Evolutionary conservation across 2,113 vertebrate genomes (phyloP).

Genomic region (Pterophyllum scalare): DNA sequence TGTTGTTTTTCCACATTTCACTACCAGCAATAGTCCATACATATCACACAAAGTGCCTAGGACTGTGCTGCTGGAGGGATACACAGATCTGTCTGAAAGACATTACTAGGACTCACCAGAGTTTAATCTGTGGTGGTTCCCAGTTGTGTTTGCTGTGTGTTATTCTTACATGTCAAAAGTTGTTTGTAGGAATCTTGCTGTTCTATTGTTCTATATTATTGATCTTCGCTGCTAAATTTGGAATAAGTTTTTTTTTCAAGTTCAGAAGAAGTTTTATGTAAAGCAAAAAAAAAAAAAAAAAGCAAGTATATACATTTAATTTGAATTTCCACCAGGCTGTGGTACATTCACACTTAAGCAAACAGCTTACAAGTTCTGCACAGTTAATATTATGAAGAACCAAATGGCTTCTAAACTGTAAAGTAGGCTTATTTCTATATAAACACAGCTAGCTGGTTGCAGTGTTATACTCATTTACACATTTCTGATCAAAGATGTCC

Average conservation of each 20-base stretch:
- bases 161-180: neutral
- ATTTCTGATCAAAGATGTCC: conserved; percentile 9
- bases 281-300: neutral
- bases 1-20: no score
- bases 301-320: conserved; percentile 16
- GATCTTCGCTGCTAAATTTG: neutral
- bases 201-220: neutral
- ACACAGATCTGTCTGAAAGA: no score
- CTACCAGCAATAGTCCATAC: no score
- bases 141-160: neutral
- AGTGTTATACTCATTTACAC: neutral
- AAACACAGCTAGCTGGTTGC: conserved; percentile 1
- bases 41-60: no score
- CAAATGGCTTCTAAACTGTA: neutral
- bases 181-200: neutral
- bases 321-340: neutral
- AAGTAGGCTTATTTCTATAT: neutral
- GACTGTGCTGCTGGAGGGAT: no score
- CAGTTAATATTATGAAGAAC: neutral
- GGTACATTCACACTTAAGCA: neutral
- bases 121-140: neutral
- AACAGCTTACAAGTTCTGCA: neutral
- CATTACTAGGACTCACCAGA: no score
- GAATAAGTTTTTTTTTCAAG: neutral
- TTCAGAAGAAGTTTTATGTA: neutral